phyloP scores from a whole-genome alignment of 2,797 vertebrate species.

The Clarias laeviceps region DNA sequence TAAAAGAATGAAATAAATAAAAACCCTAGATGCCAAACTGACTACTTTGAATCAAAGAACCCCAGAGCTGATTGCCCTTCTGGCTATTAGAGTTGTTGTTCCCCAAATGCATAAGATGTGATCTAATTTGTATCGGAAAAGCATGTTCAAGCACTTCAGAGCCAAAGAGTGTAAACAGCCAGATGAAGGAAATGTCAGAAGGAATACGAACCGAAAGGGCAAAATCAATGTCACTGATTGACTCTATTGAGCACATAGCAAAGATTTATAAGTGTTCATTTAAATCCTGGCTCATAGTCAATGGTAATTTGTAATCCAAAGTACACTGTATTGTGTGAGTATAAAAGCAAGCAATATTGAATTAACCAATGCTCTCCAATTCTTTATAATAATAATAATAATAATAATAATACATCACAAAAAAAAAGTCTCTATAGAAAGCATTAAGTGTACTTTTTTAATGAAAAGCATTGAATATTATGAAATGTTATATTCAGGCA shows the following conservation, averaged over 20 bases:
- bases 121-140: slow-evolving; percentile 42
- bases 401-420: no score
- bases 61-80: slow-evolving; percentile 20
- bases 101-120: slow-evolving; percentile 32
- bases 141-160: slow-evolving; percentile 35
- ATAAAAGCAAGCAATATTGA: slow-evolving; percentile 15
- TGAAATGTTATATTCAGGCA: not conserved
- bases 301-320: slow-evolving; percentile 9
- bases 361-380: not conserved
- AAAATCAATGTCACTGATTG: slow-evolving; percentile 46
- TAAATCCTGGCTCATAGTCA: slow-evolving; percentile 15
- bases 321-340: not conserved
- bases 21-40: not conserved
- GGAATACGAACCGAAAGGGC: slow-evolving; percentile 17
- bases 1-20: not conserved
- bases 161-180: slow-evolving; percentile 32
- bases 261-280: slow-evolving; percentile 25
- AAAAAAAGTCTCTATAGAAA: not conserved
- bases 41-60: slow-evolving; percentile 23
- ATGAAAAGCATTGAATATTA: not conserved
- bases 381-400: not conserved
- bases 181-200: slow-evolving; percentile 37
- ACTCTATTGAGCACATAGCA: slow-evolving; percentile 27
- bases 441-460: not conserved
- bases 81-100: slow-evolving; percentile 37